These are phyloP conservation scores for Philypnodon macrostomus DNA, from an alignment of 2,797 vertebrate genomes.

Conservation along the genomic window DNA sequence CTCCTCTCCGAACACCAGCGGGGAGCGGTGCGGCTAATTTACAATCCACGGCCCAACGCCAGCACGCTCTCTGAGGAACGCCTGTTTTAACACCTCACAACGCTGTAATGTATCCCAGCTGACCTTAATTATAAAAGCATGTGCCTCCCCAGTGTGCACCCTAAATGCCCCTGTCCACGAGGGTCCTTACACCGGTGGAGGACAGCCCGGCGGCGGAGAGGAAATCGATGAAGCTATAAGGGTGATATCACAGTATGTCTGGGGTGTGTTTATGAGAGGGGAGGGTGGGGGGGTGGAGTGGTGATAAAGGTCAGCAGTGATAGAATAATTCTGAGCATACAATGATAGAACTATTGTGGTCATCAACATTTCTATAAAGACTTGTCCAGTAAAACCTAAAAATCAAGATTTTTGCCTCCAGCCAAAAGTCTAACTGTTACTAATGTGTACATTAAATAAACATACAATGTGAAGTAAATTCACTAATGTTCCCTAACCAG, in stretches of 20 bases:
- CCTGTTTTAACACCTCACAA: conserved; percentile 84
- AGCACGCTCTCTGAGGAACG: conserved; percentile 79
- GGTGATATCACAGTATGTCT: conserved; percentile 79
- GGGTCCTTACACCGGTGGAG: conserved; percentile 69
- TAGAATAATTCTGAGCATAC: no score
- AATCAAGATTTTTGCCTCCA: no score
- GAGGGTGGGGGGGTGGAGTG: conserved; percentile 50
- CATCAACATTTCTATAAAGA: no score
- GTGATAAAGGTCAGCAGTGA: conserved; percentile 59
- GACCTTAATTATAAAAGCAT: conserved; percentile 86
- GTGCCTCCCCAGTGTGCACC: conserved; percentile 68
- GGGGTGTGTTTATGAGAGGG: conserved; percentile 64
- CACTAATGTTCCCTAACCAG: no score
- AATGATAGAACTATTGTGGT: no score
- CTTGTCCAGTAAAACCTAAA: no score
- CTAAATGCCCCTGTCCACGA: conserved; percentile 52
- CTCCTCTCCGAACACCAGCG: conserved; percentile 56
- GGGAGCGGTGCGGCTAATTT: conserved; percentile 76
- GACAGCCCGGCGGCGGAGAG: conserved; percentile 73
- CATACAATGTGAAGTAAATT: no score
- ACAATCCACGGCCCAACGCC: conserved; percentile 75
- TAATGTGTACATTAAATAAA: no score
- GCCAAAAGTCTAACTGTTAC: no score
- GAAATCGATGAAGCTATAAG: conserved; percentile 84
- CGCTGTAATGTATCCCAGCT: conserved; percentile 84